Base-by-base conservation (phyloP, 2,888 invertebrate species). In the Napeogenes inachia region DNA sequence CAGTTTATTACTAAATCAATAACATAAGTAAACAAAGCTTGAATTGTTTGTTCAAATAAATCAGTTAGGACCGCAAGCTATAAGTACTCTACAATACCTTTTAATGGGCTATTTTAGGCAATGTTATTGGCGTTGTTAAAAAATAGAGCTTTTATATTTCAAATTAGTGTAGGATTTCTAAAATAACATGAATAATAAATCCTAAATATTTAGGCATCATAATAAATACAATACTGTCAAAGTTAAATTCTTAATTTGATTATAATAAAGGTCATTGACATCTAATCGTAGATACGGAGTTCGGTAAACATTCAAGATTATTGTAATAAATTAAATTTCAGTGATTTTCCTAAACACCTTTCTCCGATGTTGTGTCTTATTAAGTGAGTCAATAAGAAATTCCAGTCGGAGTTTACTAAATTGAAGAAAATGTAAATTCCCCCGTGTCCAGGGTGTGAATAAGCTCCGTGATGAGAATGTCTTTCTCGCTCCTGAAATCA, bases 341-440 rank as follows among this genome's bases (percentile, higher is more conserved):
- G 56, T 58, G 61, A 42, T 56, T 21, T 1, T 60, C 35, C 57
- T 64, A 62, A 62, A 62, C 61, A 64, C 53, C 60, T 45, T 45
- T 42, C 54, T 35, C 10, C 30, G 30, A 61, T 60, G 66, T 64
- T 65, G 66, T 64, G 70, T 68, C 64, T 63, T 64, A 68, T 73
- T 73, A 75, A 79, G 76, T 68, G 66, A 71, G 79, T 80, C 81
- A 78, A 81, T 87, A 85, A 85, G 75, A 73, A 80, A 86, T 86
- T 86, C 85, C 70, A 75, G 72, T 69, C 77, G 74, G 70, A 76
- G 77, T 76, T 75, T 75, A 77, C 79, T 82, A 87, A 87, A 87
- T 87, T 87, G 88, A 87, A 87, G 82, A 81, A 86, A 88, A 88
- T 87, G 85, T 85, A 85, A 84, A 87, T 87, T 74, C 77, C 62